Evolutionary conservation across 2,797 vertebrate species (phyloP), one percentile per base, ranked within the genome.

Genomic region (Alouatta caraya): DNA sequence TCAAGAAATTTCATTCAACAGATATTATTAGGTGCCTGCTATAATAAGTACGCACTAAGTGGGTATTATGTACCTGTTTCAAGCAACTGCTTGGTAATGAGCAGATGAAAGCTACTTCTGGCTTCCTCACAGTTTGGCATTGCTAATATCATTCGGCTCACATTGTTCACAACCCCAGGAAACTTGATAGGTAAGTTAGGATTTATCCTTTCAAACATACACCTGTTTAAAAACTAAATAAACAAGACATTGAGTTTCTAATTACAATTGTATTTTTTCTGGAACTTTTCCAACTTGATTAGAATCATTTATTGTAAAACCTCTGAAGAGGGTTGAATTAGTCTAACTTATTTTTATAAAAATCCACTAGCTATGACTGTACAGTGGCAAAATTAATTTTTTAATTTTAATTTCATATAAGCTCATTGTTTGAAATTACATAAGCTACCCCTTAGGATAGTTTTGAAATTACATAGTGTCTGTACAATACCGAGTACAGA

Each of bases 221-320:
- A 39, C 8, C 55, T 91, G 33, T 37, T 89, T 79, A 79, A 94
- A 85, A 86, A 92, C 22, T 82, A 14, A 94, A 83, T 83, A 93
- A 97, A 59, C 11, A 76, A 30, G 81, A 88, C 48, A 79, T 67
- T 95, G 12, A 33, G 42, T 59, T 80, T 92, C 48, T 97, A 87
- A 79, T 87, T 73, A 75, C 8, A 73, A 72, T 22, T 87, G 21
- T 70, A 30, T 73, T 93, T 90, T 96, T 61, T 72, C 33, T 21
- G 4, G 26, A 80, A 37, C 14, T 90, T 84, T 83, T 83, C n/a
- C 21, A 37, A 70, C 26, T n/a, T 37, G 14, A 59, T 11, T 72
- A 93, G 72, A 93, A 82, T 37, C 17, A 46, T 12, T 67, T 88
- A 90, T 44, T 44, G 19, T 84, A 84, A 92, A 76, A 11, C 90